Conservation (phyloP, 2,888 invertebrate genomes). For the Stictocephala bisonia region DNA sequence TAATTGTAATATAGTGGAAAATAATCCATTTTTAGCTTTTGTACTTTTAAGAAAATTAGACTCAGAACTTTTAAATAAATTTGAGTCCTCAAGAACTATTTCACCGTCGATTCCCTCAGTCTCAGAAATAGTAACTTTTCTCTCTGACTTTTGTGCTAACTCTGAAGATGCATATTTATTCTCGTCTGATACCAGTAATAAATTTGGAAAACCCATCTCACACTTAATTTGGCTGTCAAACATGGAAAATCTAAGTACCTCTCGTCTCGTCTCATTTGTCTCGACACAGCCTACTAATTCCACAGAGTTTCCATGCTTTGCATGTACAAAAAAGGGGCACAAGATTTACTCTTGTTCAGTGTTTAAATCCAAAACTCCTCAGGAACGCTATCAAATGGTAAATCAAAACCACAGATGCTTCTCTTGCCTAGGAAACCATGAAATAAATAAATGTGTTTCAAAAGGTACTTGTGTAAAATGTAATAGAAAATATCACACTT, state of each 20-base stretch:
- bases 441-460: neutral
- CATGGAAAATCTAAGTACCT: neutral
- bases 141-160: neutral
- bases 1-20: neutral
- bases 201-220: neutral
- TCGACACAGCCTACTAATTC: neutral
- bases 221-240: neutral
- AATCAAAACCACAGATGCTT: neutral
- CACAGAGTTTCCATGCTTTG: neutral
- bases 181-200: neutral
- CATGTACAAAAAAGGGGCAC: neutral
- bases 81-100: neutral
- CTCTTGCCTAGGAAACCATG: neutral
- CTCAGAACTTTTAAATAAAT: neutral
- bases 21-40: neutral
- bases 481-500: neutral
- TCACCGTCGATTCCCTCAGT: neutral
- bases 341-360: neutral
- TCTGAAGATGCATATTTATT: neutral
- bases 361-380: neutral
- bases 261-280: neutral
- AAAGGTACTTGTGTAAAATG: neutral
- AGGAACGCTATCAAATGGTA: neutral
- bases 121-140: neutral
- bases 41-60: neutral